A percentile compares a stretch with the other conserved stretches of the same genome.
These are phyloP conservation scores for Callospermophilus lateralis DNA, from an alignment of 2,113 vertebrate genomes.

Conservation along the genomic window DNA sequence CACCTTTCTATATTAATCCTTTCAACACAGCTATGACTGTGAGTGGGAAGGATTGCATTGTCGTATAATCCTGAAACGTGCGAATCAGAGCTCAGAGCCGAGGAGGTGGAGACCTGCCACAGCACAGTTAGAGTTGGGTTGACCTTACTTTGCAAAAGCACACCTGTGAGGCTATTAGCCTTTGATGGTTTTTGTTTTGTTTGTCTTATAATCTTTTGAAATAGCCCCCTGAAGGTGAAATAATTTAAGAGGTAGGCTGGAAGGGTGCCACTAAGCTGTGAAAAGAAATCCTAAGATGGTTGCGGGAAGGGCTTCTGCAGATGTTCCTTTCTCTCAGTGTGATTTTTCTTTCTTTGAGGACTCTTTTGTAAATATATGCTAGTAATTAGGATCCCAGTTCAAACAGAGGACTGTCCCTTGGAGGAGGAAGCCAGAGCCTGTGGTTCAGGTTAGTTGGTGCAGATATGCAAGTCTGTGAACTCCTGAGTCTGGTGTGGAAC, in stretches of 20 bases:
- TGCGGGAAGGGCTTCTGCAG: neutral
- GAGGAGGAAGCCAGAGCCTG: neutral
- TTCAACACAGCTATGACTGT: slow-evolving; percentile 44
- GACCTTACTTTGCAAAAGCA: neutral
- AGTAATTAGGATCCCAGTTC: neutral
- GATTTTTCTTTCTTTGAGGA: slow-evolving; percentile 31
- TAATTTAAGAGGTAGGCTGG: neutral
- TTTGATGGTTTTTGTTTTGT: neutral
- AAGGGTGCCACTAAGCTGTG: neutral
- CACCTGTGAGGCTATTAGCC: neutral
- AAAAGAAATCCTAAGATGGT: neutral
- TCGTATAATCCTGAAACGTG: neutral
- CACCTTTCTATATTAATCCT: slow-evolving; percentile 66
- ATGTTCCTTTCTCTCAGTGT: neutral
- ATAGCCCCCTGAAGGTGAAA: neutral
- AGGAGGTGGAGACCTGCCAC: neutral
- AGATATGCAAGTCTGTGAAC: neutral
- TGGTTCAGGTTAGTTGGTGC: neutral
- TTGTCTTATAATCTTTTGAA: neutral
- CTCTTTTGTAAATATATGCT: neutral
- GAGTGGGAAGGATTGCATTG: slow-evolving; percentile 57
- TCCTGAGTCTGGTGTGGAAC: accelerated
- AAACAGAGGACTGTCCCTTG: neutral
- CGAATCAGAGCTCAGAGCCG: neutral
- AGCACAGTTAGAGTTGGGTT: neutral